Percentiles rank a stretch among this genome's conserved stretches.
Evolutionary conservation across 92 coral and sea anemone species (phyloP).

Genomic region (Phenganax subtilis): DNA sequence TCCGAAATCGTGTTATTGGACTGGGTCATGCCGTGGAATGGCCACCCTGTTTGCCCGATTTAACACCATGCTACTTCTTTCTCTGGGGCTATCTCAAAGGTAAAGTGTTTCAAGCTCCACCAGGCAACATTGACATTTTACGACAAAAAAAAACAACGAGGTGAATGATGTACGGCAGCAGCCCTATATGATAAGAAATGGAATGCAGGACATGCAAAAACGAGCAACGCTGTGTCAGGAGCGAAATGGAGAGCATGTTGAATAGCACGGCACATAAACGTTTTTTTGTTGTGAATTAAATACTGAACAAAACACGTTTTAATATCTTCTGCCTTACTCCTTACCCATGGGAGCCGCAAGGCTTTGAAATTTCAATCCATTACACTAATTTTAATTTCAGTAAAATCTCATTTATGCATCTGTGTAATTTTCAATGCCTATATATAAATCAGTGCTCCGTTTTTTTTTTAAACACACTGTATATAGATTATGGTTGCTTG

Average conservation of each 20-base stretch:
- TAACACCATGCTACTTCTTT: conserved; percentile 28
- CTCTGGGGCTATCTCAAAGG: conserved; percentile 19
- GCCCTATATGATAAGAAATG: background rate
- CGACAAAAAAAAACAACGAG: conserved; percentile 8
- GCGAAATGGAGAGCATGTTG: conserved; percentile 21
- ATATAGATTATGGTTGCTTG: no score
- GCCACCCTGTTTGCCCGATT: conserved; percentile 19
- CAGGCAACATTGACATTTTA: background rate
- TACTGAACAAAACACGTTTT: no score
- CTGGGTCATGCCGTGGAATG: conserved; percentile 7
- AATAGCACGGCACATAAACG: background rate
- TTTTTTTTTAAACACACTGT: no score
- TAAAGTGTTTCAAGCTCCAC: conserved; percentile 18
- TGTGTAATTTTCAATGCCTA: no score
- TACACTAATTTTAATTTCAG: no score
- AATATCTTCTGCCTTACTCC: no score
- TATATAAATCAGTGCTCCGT: no score
- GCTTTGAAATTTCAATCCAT: no score
- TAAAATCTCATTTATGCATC: no score
- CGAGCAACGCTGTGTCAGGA: background rate
- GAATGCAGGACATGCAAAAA: conserved; percentile 3
- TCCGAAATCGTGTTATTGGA: conserved; percentile 10
- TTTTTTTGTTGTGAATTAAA: no score
- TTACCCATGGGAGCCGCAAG: no score
- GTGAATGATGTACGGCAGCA: conserved; percentile 10